Conservation (phyloP, 2,797 vertebrate genomes). For the Argentina silus region DNA sequence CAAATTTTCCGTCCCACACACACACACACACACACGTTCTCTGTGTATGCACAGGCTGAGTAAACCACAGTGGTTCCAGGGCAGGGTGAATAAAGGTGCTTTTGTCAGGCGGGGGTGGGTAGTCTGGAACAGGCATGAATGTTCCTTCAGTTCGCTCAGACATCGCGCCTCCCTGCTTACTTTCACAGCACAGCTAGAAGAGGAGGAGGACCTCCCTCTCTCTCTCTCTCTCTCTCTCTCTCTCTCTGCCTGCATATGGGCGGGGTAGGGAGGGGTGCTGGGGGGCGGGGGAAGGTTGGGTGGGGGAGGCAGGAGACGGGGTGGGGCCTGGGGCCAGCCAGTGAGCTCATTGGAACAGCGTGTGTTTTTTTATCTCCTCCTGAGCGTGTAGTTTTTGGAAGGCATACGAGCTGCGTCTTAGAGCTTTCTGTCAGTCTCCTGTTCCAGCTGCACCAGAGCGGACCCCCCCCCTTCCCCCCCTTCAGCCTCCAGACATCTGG, state of each 20-base stretch:
- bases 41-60: constrained; percentile 58
- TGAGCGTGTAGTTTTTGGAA: constrained; percentile 88
- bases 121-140: constrained; percentile 87
- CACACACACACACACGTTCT: constrained; percentile 17
- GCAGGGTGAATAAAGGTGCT: constrained; percentile 91
- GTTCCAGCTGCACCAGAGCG: constrained; percentile 57
- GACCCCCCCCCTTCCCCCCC: constrained; percentile 31
- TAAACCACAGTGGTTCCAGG: constrained; percentile 71
- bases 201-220: constrained; percentile 41
- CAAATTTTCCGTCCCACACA: constrained; percentile 64
- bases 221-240: too few relatives aligned
- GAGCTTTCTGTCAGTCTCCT: constrained; percentile 67
- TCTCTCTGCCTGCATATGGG: constrained; percentile 39
- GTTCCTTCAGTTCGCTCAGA: constrained; percentile 88
- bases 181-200: constrained; percentile 77
- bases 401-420: constrained; percentile 79
- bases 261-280: constrained; percentile 60
- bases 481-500: neutral
- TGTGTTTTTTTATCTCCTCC: constrained; percentile 77
- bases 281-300: constrained; percentile 53
- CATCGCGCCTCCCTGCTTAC: constrained; percentile 80
- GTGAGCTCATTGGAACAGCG: constrained; percentile 98
- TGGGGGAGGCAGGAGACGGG: constrained; percentile 79
- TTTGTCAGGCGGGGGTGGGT: constrained; percentile 82
- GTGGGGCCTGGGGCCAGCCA: constrained; percentile 88